These are phyloP conservation scores for Tuberolachnus salignus DNA, from an alignment of 2,888 invertebrate species.

Conservation along the genomic window DNA sequence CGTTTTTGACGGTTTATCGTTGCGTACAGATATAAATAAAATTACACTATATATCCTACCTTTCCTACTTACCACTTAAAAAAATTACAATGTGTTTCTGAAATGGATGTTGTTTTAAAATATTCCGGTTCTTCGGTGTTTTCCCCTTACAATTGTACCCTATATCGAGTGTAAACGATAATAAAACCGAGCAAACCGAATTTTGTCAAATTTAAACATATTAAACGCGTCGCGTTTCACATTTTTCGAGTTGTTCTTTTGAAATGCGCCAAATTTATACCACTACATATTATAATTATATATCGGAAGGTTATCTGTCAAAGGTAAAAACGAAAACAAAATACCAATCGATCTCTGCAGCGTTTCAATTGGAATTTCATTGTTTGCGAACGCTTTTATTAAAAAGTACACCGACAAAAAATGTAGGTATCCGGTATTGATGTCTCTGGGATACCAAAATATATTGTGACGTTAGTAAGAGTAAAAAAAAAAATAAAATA, in stretches of 20 bases:
- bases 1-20: no score
- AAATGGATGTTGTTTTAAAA: no score
- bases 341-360: slow-evolving; percentile 27
- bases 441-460: slow-evolving; percentile 1
- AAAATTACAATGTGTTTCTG: no score
- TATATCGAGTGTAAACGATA: no score
- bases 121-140: no score
- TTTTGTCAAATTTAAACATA: no score
- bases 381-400: slow-evolving; percentile 48
- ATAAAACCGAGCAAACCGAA: no score
- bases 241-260: background rate
- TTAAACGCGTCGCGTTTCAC: no score
- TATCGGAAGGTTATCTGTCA: slow-evolving; percentile 12
- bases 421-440: slow-evolving; percentile 48
- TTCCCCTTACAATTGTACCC: no score
- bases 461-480: background rate
- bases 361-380: slow-evolving; percentile 46
- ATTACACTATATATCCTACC: no score
- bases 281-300: background rate
- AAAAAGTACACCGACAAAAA: slow-evolving; percentile 40
- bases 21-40: no score
- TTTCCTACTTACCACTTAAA: no score
- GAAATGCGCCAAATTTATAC: slow-evolving; percentile 1
- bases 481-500: background rate
- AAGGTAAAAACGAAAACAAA: background rate